Conservation (phyloP, 2,797 vertebrate genomes). For the Muscicapa striata region DNA sequence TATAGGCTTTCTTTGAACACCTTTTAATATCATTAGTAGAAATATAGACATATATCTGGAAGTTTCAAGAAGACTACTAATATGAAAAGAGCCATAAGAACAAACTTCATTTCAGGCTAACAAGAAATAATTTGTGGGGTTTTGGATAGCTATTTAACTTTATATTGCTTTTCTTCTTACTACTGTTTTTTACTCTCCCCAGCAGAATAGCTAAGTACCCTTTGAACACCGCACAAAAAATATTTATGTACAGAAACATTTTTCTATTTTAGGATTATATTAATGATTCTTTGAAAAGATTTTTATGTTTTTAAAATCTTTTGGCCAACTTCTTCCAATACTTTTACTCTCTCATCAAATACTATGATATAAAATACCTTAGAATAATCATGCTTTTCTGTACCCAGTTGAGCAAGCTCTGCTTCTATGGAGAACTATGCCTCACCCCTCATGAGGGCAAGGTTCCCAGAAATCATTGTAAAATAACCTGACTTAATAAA, state of each 20-base stretch:
- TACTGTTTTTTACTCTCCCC: not conserved
- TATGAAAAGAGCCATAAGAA: not conserved
- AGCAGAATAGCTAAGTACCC: not conserved
- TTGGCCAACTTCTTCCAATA: not conserved
- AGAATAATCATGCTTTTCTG: not conserved
- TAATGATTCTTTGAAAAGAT: not conserved
- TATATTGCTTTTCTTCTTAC: not conserved
- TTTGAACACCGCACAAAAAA: not conserved
- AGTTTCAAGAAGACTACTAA: not conserved
- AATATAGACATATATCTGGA: not conserved
- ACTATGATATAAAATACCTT: not conserved
- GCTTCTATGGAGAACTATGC: not conserved
- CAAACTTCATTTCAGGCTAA: not conserved
- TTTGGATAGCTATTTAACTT: not conserved
- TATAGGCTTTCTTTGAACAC: not conserved
- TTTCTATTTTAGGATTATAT: not conserved
- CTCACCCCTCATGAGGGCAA: not conserved
- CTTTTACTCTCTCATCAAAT: not conserved
- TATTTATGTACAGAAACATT: fast-evolving
- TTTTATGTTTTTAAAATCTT: not conserved
- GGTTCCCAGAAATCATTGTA: not conserved
- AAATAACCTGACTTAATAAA: not conserved
- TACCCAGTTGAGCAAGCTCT: not conserved
- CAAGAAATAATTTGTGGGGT: not conserved
- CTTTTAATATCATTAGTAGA: not conserved